Evolutionary conservation across 1,140 invertebrate species (phyloP).

Genomic region (Metopolophium dirhodum): DNA sequence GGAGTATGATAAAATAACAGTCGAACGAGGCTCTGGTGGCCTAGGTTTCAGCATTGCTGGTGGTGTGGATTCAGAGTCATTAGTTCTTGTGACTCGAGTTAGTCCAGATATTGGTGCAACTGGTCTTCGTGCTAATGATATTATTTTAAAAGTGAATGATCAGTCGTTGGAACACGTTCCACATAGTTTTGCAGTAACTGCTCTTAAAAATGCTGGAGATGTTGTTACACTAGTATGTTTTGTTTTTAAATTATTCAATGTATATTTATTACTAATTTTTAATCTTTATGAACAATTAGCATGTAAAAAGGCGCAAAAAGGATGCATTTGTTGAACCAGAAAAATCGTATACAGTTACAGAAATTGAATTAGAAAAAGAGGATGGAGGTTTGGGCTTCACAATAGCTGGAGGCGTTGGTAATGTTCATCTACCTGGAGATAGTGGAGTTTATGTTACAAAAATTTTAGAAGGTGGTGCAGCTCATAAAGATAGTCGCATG

Average conservation of each 20-base stretch:
- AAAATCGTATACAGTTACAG: slow-evolving; percentile 61
- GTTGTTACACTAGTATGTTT: slow-evolving; percentile 77
- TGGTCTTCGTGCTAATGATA: slow-evolving; percentile 85
- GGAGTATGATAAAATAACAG: slow-evolving; percentile 84
- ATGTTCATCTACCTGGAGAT: slow-evolving; percentile 96
- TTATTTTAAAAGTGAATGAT: slow-evolving; percentile 91
- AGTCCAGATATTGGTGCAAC: slow-evolving; percentile 96
- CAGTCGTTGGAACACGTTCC: slow-evolving; percentile 88
- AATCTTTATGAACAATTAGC: neutral
- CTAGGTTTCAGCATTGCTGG: slow-evolving; percentile 98
- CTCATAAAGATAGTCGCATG: slow-evolving; percentile 90
- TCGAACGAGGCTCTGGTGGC: slow-evolving; percentile 84
- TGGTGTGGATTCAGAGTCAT: slow-evolving; percentile 76
- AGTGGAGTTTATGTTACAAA: slow-evolving; percentile 99
- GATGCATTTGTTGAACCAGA: slow-evolving; percentile 49
- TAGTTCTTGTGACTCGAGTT: slow-evolving; percentile 98
- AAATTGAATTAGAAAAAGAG: slow-evolving; percentile 91
- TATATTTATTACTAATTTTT: neutral
- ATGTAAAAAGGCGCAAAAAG: slow-evolving; percentile 49
- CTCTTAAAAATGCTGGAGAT: slow-evolving; percentile 93
- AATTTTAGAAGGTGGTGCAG: slow-evolving; percentile 96
- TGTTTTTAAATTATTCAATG: neutral
- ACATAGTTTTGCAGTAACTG: slow-evolving; percentile 92
- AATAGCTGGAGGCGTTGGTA: slow-evolving; percentile 96
- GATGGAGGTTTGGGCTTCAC: slow-evolving; percentile 94